Conservation (phyloP, 2,888 invertebrate genomes). For the Epirrhoe tristata region DNA sequence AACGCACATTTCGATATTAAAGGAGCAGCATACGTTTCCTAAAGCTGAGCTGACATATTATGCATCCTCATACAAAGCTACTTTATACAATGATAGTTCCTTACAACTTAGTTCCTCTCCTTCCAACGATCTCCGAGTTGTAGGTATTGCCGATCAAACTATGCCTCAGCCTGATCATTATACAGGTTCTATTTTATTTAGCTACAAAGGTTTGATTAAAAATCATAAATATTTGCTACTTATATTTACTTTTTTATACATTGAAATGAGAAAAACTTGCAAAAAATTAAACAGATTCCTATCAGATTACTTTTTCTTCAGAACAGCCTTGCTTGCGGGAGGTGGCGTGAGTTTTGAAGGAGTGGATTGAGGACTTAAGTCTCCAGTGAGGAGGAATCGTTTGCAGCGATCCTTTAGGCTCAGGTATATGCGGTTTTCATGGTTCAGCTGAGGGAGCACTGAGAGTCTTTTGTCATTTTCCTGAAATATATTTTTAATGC, state of each 20-base stretch:
- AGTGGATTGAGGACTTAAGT: conserved; percentile 42
- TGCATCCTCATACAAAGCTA: too few species aligned
- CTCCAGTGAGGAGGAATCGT: conserved; percentile 44
- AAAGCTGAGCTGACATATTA: too few species aligned
- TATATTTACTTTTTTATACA: not conserved
- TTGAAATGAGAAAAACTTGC: not conserved
- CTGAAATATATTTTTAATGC: too few species aligned
- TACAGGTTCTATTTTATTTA: too few species aligned
- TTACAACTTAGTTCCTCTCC: too few species aligned
- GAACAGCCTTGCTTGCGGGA: conserved; percentile 2
- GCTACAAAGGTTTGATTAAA: too few species aligned
- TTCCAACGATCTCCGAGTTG: too few species aligned
- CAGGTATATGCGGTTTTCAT: conserved; percentile 60
- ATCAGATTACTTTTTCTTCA: conserved; percentile 26
- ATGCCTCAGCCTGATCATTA: too few species aligned
- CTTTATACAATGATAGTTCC: too few species aligned
- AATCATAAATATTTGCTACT: too few species aligned
- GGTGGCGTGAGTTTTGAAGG: conserved; percentile 13
- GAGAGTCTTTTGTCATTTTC: conserved; percentile 58
- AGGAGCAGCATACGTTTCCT: too few species aligned
- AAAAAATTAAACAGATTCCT: not conserved
- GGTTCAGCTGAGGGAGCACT: conserved; percentile 69
- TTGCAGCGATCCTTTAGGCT: conserved; percentile 61
- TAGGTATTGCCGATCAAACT: too few species aligned
- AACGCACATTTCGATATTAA: not conserved